Conservation (phyloP, 2,797 vertebrate species). For the Myotis planiceps region DNA sequence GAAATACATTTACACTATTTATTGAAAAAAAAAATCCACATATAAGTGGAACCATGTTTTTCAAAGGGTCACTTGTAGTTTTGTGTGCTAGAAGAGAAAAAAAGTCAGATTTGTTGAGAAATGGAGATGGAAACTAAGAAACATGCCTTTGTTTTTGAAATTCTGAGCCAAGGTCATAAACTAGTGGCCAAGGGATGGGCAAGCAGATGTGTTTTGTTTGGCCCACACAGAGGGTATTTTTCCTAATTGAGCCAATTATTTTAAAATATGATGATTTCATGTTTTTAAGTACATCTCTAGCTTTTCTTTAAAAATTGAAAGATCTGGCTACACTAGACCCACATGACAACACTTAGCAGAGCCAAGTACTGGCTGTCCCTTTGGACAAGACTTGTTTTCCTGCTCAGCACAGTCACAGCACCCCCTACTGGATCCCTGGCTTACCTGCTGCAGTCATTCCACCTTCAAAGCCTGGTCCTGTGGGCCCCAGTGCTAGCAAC, state of each 20-base stretch:
- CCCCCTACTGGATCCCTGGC: not conserved
- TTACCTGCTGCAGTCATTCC: not conserved
- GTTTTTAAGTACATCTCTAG: not conserved
- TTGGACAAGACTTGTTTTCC: not conserved
- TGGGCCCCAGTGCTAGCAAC: not conserved
- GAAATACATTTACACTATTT: not conserved
- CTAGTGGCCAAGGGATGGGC: not conserved
- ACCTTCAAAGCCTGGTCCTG: not conserved
- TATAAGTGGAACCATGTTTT: not conserved
- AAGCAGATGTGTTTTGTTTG: slow-evolving; percentile 27
- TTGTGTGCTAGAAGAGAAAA: not conserved
- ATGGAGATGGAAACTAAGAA: not conserved
- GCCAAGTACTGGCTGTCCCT: too few species aligned
- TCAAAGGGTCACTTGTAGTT: not conserved
- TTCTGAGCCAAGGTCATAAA: not conserved
- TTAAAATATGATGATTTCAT: slow-evolving; percentile 35
- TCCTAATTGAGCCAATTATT: slow-evolving; percentile 1
- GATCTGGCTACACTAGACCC: not conserved
- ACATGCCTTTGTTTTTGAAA: slow-evolving; percentile 22
- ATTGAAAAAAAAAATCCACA: not conserved
- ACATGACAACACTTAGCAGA: not conserved
- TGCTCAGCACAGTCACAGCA: not conserved
- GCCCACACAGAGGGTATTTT: not conserved
- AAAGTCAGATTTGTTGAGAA: slow-evolving; percentile 6
- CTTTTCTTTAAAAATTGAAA: not conserved